Base-by-base conservation (phyloP, 2,888 invertebrate genomes). In the Mesorhabditis belari region DNA sequence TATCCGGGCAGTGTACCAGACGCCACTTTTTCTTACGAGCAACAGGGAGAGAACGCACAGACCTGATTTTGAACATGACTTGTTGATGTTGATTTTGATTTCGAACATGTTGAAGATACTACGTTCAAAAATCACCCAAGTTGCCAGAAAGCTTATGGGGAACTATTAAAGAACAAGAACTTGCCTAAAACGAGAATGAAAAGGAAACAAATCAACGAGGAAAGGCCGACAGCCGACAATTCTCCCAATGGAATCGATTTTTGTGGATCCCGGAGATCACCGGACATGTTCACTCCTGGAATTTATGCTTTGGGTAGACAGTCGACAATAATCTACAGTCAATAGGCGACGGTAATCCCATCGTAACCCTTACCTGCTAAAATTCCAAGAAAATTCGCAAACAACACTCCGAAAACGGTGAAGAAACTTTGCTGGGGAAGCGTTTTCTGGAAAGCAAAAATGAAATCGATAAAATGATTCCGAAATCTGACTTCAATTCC, bases 361-460 rank as follows among this genome's bases (percentile, higher is more conserved):
- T 29, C 17, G 21, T 57, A 19, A 19, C n/a, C 21, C 54, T 6
- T 23, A 71, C 73, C 96, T 5, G 95, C 92, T 70, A 96, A 85
- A 66, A 96, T 90, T 19, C 96, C 96, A 54, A 95, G 94, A 26
- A 95, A 91, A 0, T 95, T 93, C 17, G 95, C 94, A 82, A 96
- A 96, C 83, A 95, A 95, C 2, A 96, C 91, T 28, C 95, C 95
- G 83, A 95, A 93, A 49, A 94, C 92, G 57, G 89, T 90, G 83
- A 95, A 95, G 90, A 94, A 95, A 64, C 88, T 89, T 77, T 92
- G 89, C 6, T 88, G 88, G 6, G 69, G 69, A 52, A 69, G 66
- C 23, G 59, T 52, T 12, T 55, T 28, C 25, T 64, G 66, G 23
- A 23, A 25, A 25, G 5, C 24, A 5, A 6, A 5, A 17, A 9